These are phyloP conservation scores for Sinocyclocheilus rhinocerous DNA, from an alignment of 2,113 vertebrate genomes.

Conservation along the genomic window DNA sequence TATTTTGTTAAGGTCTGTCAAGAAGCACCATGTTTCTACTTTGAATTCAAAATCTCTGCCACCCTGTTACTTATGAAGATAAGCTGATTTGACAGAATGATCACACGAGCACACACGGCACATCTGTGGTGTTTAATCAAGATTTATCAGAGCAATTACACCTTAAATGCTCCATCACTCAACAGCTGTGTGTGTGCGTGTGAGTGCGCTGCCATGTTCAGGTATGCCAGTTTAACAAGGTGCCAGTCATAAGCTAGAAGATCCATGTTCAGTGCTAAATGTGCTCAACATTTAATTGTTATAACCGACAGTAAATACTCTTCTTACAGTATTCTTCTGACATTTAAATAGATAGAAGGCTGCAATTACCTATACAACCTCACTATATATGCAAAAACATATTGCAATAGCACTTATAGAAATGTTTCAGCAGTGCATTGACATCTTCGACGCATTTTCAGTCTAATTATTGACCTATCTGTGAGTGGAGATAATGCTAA, in stretches of 20 bases:
- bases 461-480: constrained; percentile 52
- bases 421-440: neutral
- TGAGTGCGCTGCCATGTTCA: constrained; percentile 20
- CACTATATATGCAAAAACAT: neutral
- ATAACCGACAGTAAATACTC: constrained; percentile 13
- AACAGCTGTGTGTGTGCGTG: constrained; percentile 49
- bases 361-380: neutral
- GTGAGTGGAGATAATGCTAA: constrained; percentile 14
- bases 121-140: constrained; percentile 59
- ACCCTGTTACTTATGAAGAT: constrained; percentile 37
- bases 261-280: neutral
- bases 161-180: constrained; percentile 53
- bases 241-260: constrained; percentile 37
- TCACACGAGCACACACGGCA: constrained; percentile 45
- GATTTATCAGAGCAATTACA: constrained; percentile 63
- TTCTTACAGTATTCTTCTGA: neutral
- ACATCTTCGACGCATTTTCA: constrained; percentile 34
- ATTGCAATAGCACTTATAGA: neutral
- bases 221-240: constrained; percentile 39
- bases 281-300: neutral
- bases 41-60: neutral
- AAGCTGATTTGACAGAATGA: constrained; percentile 59
- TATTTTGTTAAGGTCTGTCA: constrained; percentile 13
- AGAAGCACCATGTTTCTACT: neutral
- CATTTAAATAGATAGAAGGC: neutral